Conservation (phyloP, 2,113 vertebrate genomes). For the Tenrec ecaudatus region DNA sequence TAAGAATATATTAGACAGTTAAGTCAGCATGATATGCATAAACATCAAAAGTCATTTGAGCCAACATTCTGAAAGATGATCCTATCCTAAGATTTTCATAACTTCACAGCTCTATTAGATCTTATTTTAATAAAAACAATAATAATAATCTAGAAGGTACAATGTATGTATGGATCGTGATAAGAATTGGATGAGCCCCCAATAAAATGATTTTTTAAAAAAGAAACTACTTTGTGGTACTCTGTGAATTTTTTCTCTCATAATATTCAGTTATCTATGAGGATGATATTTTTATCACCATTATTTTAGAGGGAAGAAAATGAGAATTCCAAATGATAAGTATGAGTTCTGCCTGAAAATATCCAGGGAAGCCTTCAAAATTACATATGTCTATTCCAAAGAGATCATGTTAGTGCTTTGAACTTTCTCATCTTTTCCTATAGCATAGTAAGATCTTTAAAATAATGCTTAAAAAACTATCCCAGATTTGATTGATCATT, state of each 20-base stretch:
- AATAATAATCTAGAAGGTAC: neutral
- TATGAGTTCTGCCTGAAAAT: neutral
- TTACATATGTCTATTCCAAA: neutral
- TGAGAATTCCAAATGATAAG: neutral
- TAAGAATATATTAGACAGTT: constrained; percentile 31
- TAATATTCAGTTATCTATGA: neutral
- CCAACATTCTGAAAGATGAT: neutral
- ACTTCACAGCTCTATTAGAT: constrained; percentile 32
- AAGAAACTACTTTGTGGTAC: neutral
- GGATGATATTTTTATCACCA: neutral
- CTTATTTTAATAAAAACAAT: neutral
- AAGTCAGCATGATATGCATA: neutral
- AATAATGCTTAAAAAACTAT: neutral
- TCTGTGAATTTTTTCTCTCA: neutral
- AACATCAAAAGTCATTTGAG: constrained; percentile 19
- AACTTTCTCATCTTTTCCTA: neutral
- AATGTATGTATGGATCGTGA: too few relatives aligned
- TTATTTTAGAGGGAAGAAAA: constrained; percentile 1
- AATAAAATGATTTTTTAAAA: too few relatives aligned
- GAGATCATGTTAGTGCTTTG: neutral
- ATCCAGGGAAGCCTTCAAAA: neutral
- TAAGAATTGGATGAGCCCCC: too few relatives aligned
- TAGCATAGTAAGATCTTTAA: neutral
- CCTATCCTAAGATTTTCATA: neutral
- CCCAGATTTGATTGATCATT: neutral